Percentiles rank a stretch among this genome's conserved stretches.
These are phyloP conservation scores for Numenius phaeopus DNA, from an alignment of 2,797 vertebrate species.

Conservation along the genomic window DNA sequence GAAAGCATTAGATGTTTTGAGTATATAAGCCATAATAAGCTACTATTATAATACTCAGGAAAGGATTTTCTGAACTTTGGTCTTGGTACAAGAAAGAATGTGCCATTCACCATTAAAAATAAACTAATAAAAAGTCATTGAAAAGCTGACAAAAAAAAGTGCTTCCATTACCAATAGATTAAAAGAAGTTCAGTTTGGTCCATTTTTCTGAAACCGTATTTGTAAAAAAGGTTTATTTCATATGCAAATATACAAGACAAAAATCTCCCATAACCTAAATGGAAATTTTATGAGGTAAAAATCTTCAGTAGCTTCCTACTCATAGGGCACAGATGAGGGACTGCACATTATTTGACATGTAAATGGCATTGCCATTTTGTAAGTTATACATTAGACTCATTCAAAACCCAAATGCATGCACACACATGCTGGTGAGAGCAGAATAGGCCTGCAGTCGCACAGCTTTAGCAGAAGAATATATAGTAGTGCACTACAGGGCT, in stretches of 20 bases:
- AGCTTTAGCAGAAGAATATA: neutral
- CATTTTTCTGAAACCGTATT: neutral
- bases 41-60: neutral
- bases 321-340: neutral
- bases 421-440: neutral
- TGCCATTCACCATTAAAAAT: neutral
- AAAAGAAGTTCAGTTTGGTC: neutral
- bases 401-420: neutral
- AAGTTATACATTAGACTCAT: neutral
- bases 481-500: neutral
- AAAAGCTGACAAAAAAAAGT: neutral
- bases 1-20: neutral
- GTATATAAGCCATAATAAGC: neutral
- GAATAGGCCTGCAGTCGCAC: conserved; percentile 13
- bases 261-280: neutral
- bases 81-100: neutral
- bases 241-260: neutral
- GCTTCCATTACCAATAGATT: neutral
- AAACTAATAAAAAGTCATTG: neutral
- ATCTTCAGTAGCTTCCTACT: neutral
- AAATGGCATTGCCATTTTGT: neutral
- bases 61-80: neutral
- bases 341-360: neutral
- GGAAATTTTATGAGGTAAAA: neutral
- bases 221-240: neutral